Base-by-base conservation (phyloP, 2,797 vertebrate species). In the Acropternis orthonyx region DNA sequence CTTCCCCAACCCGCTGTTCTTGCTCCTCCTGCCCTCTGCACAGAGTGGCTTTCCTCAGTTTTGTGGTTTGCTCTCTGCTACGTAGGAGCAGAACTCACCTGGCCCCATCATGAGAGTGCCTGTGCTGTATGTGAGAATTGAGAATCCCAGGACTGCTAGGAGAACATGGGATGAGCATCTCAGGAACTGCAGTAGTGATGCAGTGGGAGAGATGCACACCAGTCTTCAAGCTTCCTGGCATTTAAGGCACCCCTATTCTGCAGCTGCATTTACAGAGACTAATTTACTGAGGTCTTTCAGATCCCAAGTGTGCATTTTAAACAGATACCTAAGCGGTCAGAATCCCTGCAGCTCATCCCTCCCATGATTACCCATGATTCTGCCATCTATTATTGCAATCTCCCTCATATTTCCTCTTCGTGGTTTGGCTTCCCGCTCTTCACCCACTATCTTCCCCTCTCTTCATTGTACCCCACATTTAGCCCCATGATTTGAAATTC, bases 401-500 rank as follows among this genome's bases (percentile, higher is more conserved):
- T 56, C 58, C 15, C 41, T 84, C 43, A 34, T 62, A 20, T 67
- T 83, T 92, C 34, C 14, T 81, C 34, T 77, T 90, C 21, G 55
- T 88, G 44, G 34, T 62, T 18, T 80, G 65, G 12, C 41, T 94
- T 85, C 56, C 72, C 32, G 84, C n/a, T 91, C 49, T 83, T 85
- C 62, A 71, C n/a, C 20, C 24, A 23, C 23, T 48, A 48, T 46
- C 16, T 67, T 93, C 43, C 12, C 7, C 37, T 85, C 15, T 81
- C 82, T 67, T 79, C 36, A 46, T 43, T 76, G 44, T 28, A 66
- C 19, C n/a, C 26, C 56, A 63, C 18, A 34, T 69, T 93, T 80
- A 88, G 34, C 43, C 32, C 36, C 30, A 26, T 51, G 15, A 66
- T 59, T 32, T 81, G 63, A 85, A 75, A 8, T 81, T 75, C 5